Evolutionary conservation across 2,888 invertebrate genomes (phyloP).

Genomic region (Platerodrilus igneus): DNA sequence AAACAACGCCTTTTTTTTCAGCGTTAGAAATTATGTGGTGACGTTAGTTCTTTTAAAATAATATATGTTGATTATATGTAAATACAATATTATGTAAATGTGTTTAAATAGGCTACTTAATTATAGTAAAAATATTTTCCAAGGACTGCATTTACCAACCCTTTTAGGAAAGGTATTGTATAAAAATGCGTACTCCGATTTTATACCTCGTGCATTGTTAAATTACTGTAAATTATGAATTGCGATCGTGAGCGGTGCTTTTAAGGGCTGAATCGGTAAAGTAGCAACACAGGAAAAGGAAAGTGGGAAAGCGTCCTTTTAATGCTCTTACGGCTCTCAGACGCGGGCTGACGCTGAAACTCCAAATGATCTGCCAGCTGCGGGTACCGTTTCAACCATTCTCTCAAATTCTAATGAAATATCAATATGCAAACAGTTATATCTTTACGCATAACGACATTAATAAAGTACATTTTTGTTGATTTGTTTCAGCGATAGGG

Average conservation of each 20-base stretch:
- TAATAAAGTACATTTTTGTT: constrained; percentile 17
- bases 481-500: too few relatives aligned
- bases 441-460: constrained; percentile 15
- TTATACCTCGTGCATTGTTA: constrained; percentile 33
- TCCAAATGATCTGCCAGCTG: constrained; percentile 24
- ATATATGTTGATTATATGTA: too few relatives aligned
- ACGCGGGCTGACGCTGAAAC: constrained; percentile 22
- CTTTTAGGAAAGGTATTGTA: constrained; percentile 25
- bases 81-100: too few relatives aligned
- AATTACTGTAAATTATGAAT: constrained; percentile 42
- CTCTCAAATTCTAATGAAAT: constrained; percentile 30
- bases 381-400: constrained; percentile 25
- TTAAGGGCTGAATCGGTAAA: constrained; percentile 39
- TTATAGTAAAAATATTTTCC: constrained; percentile 32
- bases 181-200: constrained; percentile 28
- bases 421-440: constrained; percentile 27
- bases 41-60: too few relatives aligned
- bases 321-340: constrained; percentile 27
- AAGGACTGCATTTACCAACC: constrained; percentile 19
- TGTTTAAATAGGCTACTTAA: constrained; percentile 36
- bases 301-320: constrained; percentile 29
- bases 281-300: constrained; percentile 33
- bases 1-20: too few relatives aligned
- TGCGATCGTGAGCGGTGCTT: constrained; percentile 36
- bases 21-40: too few relatives aligned